phyloP scores from a whole-genome alignment of 37 sponge, comb jelly and placozoan genomes.

The Cladorhizidae sp. region DNA sequence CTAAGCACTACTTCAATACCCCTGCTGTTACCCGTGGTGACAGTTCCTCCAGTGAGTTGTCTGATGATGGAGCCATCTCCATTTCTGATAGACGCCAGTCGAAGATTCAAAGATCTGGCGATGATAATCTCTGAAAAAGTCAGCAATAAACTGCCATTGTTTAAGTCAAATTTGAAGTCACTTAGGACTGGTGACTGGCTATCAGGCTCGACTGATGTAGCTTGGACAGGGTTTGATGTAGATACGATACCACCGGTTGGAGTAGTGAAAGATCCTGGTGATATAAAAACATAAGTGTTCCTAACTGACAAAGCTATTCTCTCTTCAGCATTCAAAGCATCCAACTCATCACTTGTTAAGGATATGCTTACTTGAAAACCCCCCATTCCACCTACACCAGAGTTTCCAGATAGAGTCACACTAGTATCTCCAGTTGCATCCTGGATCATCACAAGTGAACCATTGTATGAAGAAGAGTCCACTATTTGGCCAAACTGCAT shows the following conservation, averaged over 20 bases:
- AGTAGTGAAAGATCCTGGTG: constrained; percentile 30
- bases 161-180: constrained; percentile 53
- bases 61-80: neutral
- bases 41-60: constrained; percentile 40
- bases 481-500: constrained; percentile 58
- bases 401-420: constrained; percentile 60
- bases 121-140: constrained; percentile 69
- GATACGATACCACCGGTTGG: constrained; percentile 41
- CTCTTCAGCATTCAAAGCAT: constrained; percentile 56
- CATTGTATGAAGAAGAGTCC: constrained; percentile 29
- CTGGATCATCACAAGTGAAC: constrained; percentile 30
- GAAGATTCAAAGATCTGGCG: constrained; percentile 37
- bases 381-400: constrained; percentile 12
- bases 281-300: constrained; percentile 73
- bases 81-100: constrained; percentile 31
- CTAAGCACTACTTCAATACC: constrained; percentile 48
- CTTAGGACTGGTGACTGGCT: constrained; percentile 40
- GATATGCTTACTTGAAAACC: constrained; percentile 37
- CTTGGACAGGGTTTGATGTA: constrained; percentile 64
- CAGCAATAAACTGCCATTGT: constrained; percentile 55
- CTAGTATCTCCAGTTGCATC: constrained; percentile 50
- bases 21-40: constrained; percentile 35
- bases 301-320: constrained; percentile 51
- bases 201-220: constrained; percentile 48
- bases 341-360: constrained; percentile 54